Conservation (phyloP, 1,140 invertebrate genomes). For the Panagrolaimus sp. region DNA sequence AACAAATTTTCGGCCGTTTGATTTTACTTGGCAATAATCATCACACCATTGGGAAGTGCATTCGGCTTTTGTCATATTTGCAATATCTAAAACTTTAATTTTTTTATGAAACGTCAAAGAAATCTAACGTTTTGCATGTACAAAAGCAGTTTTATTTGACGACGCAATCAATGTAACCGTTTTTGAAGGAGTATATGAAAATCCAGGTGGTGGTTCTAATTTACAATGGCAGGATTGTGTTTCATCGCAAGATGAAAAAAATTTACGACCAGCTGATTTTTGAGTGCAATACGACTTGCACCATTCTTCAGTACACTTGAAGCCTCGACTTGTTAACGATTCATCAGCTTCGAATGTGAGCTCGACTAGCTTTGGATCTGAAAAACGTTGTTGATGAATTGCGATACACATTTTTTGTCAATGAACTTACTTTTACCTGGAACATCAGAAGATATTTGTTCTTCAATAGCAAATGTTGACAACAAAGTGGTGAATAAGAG, state of each 20-base stretch:
- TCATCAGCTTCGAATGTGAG: constrained; percentile 12
- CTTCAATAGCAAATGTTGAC: no score
- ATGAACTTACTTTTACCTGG: no score
- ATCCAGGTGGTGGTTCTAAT: not conserved
- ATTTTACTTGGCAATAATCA: not conserved
- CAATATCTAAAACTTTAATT: not conserved
- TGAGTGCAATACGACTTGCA: not conserved
- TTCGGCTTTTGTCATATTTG: constrained; percentile 12
- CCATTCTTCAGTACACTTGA: constrained; percentile 6
- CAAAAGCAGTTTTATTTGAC: constrained; percentile 8
- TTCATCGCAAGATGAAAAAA: not conserved
- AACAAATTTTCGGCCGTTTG: constrained; percentile 6
- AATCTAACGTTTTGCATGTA: not conserved
- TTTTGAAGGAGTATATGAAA: not conserved
- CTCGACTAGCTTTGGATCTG: not conserved
- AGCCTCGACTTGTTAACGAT: not conserved
- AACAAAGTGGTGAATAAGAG: no score
- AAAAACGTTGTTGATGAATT: not conserved
- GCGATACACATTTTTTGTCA: no score
- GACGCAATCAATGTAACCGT: not conserved
- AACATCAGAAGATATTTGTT: no score
- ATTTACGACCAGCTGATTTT: not conserved
- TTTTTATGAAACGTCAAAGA: no score
- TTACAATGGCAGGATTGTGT: constrained; percentile 11
- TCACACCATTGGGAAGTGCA: constrained; percentile 12